Base-by-base conservation (phyloP, 2,888 invertebrate species). In the Drosophila austrosaltans region DNA sequence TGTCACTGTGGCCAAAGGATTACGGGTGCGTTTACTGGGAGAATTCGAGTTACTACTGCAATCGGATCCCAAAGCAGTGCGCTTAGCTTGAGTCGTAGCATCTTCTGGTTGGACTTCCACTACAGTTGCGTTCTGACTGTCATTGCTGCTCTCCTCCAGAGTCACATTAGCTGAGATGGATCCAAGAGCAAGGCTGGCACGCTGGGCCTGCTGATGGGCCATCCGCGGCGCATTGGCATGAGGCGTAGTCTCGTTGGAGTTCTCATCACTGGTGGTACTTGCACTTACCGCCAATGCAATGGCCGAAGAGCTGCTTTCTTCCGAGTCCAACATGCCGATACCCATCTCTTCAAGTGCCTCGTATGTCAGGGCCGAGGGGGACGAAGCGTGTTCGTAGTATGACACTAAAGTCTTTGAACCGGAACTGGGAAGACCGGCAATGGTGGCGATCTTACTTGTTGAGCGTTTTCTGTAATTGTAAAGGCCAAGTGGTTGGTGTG, bases 291-390 rank as follows among this genome's bases (percentile, higher is more conserved):
- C 87, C 30, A 90, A 67, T 1, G 87, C 87, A 53, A 91, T 87
- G 7, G 89, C 89, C 0, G 91, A 92, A 0, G 92, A 92, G 10
- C 91, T 91, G 60, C 91, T 90, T 69, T 93, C 93, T 72, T 94
- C 94, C 10, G 93, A 93, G 62, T 93, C 94, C 59, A 95, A 89
- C 92, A 94, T 93, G 25, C 94, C 93, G 22, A 95, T 93, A 54
- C 95, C 95, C 93, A 94, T 94, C 79, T 95, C 94, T 77, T 93
- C 90, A 32, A 92, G 84, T 53, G 77, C 71, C 61, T 87, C 87
- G 66, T 54, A 79, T 3, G 88, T 82, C 1, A 87, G 77, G 54
- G 71, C 77, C 1, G 86, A 84, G 6, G 86, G 86, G 4, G 86
- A 87, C 10, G 88, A 88, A n/a, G 84, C 68, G 72, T 82, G 76